phyloP scores from a whole-genome alignment of 1,140 invertebrate species.

The Neocloeon triangulifer region DNA sequence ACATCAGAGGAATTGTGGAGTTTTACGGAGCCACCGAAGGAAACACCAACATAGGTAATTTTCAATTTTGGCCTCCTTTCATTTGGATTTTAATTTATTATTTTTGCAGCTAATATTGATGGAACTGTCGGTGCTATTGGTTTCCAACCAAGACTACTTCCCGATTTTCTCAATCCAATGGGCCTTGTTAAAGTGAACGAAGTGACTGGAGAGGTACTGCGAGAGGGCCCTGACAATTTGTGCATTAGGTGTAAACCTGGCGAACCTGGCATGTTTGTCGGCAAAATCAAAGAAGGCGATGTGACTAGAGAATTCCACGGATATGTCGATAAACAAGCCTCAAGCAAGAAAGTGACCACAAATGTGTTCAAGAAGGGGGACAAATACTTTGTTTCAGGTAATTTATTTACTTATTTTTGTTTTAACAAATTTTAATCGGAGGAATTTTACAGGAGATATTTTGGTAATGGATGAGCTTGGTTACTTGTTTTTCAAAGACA shows the following conservation, averaged over 20 bases:
- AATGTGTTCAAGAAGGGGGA: slow-evolving; percentile 51
- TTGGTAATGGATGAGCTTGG: slow-evolving; percentile 45
- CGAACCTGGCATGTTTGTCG: slow-evolving; percentile 56
- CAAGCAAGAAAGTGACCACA: slow-evolving; percentile 40
- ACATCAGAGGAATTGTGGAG: slow-evolving; percentile 35
- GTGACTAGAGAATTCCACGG: slow-evolving; percentile 27
- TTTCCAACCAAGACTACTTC: slow-evolving; percentile 35
- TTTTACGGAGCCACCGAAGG: slow-evolving; percentile 59
- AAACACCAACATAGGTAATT: slow-evolving; percentile 40
- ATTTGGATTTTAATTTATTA: slow-evolving; percentile 4
- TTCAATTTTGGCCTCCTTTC: neutral
- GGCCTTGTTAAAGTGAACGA: slow-evolving; percentile 34
- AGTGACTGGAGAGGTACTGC: slow-evolving; percentile 28
- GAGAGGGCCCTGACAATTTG: slow-evolving; percentile 31
- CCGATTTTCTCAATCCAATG: slow-evolving; percentile 24
- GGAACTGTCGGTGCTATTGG: slow-evolving; percentile 46
- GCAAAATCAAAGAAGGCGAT: slow-evolving; percentile 34
- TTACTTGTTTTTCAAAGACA: slow-evolving; percentile 51
- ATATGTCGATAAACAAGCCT: slow-evolving; percentile 39
- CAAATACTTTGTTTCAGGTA: slow-evolving; percentile 41
- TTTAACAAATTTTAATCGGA: too few relatives aligned
- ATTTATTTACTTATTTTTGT: slow-evolving; percentile 8
- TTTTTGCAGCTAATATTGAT: slow-evolving; percentile 37
- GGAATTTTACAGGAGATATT: slow-evolving; percentile 43
- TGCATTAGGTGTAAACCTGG: slow-evolving; percentile 38